Evolutionary conservation across 2,888 invertebrate genomes (phyloP).

Genomic region (Monochamus alternatus): DNA sequence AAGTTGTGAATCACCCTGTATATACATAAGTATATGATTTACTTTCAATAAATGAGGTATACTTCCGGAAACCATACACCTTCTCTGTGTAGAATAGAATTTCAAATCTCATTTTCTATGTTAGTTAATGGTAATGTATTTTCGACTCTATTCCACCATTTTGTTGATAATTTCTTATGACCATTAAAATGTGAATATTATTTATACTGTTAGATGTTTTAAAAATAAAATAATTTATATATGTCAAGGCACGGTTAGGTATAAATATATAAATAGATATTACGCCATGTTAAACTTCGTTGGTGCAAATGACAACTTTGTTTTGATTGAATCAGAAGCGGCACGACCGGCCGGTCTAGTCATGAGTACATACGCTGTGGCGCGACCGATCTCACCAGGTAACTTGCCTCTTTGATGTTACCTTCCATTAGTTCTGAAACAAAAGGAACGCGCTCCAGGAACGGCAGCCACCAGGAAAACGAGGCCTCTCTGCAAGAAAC

Average conservation of each 20-base stretch:
- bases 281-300: neutral
- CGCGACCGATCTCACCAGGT: slow-evolving; percentile 56
- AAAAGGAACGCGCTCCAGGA: slow-evolving; percentile 20
- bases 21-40: too few relatives aligned
- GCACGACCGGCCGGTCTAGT: slow-evolving; percentile 46
- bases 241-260: too few relatives aligned
- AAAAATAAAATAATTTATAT: neutral
- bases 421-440: slow-evolving; percentile 27
- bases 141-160: too few relatives aligned
- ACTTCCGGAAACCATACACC: too few relatives aligned
- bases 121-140: too few relatives aligned
- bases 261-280: neutral
- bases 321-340: slow-evolving; percentile 43
- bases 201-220: neutral
- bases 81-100: too few relatives aligned
- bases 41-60: too few relatives aligned
- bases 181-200: too few relatives aligned
- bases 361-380: slow-evolving; percentile 35
- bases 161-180: too few relatives aligned
- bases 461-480: slow-evolving; percentile 14
- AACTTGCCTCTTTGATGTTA: slow-evolving; percentile 49
- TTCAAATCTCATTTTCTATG: too few relatives aligned
- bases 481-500: neutral
- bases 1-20: too few relatives aligned
- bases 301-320: slow-evolving; percentile 47